Evolutionary conservation across 2,797 vertebrate species (phyloP).

Genomic region (Limnodromus scolopaceus): DNA sequence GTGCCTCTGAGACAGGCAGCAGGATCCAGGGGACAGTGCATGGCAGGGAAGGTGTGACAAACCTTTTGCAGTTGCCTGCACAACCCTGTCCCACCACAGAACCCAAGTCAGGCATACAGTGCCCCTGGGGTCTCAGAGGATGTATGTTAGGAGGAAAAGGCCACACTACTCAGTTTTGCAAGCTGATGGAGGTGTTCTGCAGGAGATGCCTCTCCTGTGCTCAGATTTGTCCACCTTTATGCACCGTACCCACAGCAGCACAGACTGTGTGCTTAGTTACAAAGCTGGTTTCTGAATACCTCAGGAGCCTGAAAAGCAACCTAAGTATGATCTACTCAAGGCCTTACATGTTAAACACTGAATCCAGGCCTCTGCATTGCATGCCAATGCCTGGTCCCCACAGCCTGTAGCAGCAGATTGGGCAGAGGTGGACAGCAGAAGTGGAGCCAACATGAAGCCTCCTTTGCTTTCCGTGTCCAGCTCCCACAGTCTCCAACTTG

Average conservation of each 20-base stretch:
- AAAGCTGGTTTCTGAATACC: not conserved
- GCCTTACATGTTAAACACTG: not conserved
- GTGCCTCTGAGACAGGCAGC: not conserved
- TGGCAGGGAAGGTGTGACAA: not conserved
- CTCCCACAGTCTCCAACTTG: not conserved
- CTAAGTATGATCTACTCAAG: not conserved
- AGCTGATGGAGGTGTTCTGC: not conserved
- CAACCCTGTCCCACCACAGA: not conserved
- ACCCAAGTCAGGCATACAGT: not conserved
- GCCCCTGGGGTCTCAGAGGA: not conserved
- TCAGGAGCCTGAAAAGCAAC: not conserved
- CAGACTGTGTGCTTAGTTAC: not conserved
- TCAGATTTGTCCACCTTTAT: not conserved
- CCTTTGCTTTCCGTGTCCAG: not conserved
- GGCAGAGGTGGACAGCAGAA: not conserved
- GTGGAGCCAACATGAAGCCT: accelerated
- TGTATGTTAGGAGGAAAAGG: not conserved
- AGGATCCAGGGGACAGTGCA: not conserved
- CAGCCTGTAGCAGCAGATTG: accelerated
- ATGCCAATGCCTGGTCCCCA: not conserved
- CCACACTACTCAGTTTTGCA: not conserved
- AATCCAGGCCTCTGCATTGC: not conserved
- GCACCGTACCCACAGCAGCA: not conserved
- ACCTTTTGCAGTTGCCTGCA: not conserved
- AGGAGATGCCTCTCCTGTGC: not conserved